Base-by-base conservation (phyloP, 2,888 invertebrate genomes). In the Heteromyza rotundicornis region DNA sequence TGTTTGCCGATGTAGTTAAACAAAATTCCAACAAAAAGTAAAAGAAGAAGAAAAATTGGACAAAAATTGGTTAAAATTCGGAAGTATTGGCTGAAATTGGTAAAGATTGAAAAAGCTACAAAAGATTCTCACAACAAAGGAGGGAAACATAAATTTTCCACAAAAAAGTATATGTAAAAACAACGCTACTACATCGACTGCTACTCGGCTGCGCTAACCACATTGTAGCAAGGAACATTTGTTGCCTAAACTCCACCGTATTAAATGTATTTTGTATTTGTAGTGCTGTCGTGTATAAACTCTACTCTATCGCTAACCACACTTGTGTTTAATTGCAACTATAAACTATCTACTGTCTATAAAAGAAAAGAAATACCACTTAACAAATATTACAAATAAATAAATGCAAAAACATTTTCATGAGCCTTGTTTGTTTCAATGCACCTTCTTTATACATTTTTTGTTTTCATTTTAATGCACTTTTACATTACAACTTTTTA, bases 261-360 rank as follows among this genome's bases (percentile, higher is more conserved):
- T n/a, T 19, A 35, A 16, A 5, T 20, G 53, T 54, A 54, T 54
- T 59, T 59, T 54, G 59, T 59, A 60, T 56, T 60, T 60, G 60
- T 60, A 60, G 44, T 51, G 56, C 36, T 56, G 44, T 35, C 51
- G 12, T 7, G 27, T 47, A 8, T 52, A 16, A 20, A 23, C 24
- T 23, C 17, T 47, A 59, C 50, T 60, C 17, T 47, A 47, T 47
- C 20, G 47, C 47, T 20, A 50, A 50, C 17, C 19, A 3, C 8
- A 14, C 69, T 50, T 69, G 53, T 63, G 57, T 66, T 22, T 64
- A 53, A 62, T 54, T 66, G 23, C 62, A 53, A 49, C 59, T 44
- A 24, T 52, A 23, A 52, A 64, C 60, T 64, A 59, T 59, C 64
- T 67, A 50, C 32, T 60, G 24, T n/a, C n/a, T 16, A 24, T 16